Evolutionary conservation across 1,140 invertebrate genomes (phyloP).

Genomic region (Rhizoglyphus robini): DNA sequence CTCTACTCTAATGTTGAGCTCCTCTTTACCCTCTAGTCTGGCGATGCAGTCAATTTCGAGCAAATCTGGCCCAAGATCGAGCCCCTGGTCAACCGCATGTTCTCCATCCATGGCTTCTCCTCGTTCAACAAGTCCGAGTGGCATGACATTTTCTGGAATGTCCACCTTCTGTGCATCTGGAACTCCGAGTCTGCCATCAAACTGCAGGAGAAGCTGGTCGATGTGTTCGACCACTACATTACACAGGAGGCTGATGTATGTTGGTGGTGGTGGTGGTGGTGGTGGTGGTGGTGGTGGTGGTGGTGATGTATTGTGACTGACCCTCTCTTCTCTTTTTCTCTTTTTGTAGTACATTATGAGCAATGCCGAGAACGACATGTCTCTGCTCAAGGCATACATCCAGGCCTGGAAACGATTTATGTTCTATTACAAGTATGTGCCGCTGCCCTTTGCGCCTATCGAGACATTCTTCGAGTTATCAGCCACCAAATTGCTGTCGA

Average conservation of each 20-base stretch:
- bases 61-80: constrained; percentile 90
- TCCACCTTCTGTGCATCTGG: constrained; percentile 87
- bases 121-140: constrained; percentile 83
- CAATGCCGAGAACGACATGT: constrained; percentile 80
- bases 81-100: constrained; percentile 75
- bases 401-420: constrained; percentile 95
- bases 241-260: constrained; percentile 29
- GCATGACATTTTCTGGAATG: constrained; percentile 89
- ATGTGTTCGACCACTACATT: constrained; percentile 88
- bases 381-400: constrained; percentile 86
- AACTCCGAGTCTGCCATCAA: constrained; percentile 77
- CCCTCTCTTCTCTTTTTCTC: too few relatives aligned
- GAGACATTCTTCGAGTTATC: too few relatives aligned
- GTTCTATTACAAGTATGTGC: constrained; percentile 89
- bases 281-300: too few relatives aligned
- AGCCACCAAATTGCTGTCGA: constrained; percentile 43
- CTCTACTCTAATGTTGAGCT: too few relatives aligned
- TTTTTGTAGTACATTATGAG: constrained; percentile 39
- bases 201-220: constrained; percentile 69
- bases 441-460: constrained; percentile 83
- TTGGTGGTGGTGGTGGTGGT: neutral
- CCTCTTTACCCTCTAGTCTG: too few relatives aligned
- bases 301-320: too few relatives aligned
- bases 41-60: constrained; percentile 48
- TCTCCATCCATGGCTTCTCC: constrained; percentile 73